Base-by-base conservation (phyloP, 92 coral and sea anemone species). In the Montipora capitata region DNA sequence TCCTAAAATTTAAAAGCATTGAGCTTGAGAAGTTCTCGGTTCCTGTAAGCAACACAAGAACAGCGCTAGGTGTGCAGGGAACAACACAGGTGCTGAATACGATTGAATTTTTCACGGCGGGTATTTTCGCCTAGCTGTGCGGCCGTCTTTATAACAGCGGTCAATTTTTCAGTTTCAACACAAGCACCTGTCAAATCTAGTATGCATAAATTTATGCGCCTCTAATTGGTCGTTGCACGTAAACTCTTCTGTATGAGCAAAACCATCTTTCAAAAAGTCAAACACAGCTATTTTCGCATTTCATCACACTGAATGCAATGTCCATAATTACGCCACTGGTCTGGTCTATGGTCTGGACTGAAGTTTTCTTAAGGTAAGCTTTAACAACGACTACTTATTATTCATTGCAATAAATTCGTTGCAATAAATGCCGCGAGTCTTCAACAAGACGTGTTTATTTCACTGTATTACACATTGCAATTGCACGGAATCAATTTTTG, bases 201-300 rank as follows among this genome's bases (percentile, higher is more conserved):
- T 15, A 78, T 78, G 59, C 41, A 63, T 78, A 77, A 77, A 67
- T 78, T 63, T 10, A 63, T 41, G 62, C 14, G 14, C n/a, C 43
- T 77, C 63, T 4, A 78, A 78, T 62, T 43, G 10, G 11, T 78
- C 41, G 70, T 56, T 40, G 51, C 7, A 45, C 39, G 15, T 15
- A 2, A 41, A 59, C 20, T 43, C n/a, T n/a, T 40, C 35, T 5
- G 10, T 59, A 17, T 63, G 6, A 2, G 39, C 27, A 18, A 5
- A 20, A 27, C 11, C 70, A 65, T 12, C 38, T 67, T 35, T 35
- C 68, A 8, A 27, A 67, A 38, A 67, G 44, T 67, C 43, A 67
- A 39, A 48, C 52, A 48, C 52, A 48, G 12, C 44, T 27, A 10
- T 20, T 4, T 58, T 2, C 62, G 3, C 3, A 3, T 13, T 16